These are phyloP conservation scores for Selenia dentaria DNA, from an alignment of 2,888 invertebrate species.

Conservation along the genomic window DNA sequence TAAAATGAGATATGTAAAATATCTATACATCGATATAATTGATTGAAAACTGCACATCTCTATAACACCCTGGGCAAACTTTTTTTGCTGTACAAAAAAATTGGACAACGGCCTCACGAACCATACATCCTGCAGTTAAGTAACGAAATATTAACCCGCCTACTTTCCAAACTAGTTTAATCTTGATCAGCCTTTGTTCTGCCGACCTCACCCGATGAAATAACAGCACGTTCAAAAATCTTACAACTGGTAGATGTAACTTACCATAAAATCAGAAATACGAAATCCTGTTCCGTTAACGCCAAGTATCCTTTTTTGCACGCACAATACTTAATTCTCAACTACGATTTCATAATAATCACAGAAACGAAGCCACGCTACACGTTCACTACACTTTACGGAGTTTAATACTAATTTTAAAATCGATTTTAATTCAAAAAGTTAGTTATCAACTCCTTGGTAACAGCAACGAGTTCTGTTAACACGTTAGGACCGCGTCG, in stretches of 20 bases:
- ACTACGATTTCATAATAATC: slow-evolving; percentile 43
- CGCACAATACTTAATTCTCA: slow-evolving; percentile 45
- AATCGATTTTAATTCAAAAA: slow-evolving; percentile 38
- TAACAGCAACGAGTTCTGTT: slow-evolving; percentile 22
- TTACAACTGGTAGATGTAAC: slow-evolving; percentile 34
- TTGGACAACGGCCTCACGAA: slow-evolving; percentile 45
- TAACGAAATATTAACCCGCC: slow-evolving; percentile 48
- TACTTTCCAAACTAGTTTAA: slow-evolving; percentile 69
- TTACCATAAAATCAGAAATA: slow-evolving; percentile 59
- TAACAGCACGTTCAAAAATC: slow-evolving; percentile 21
- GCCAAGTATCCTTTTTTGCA: slow-evolving; percentile 48
- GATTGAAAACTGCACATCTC: too few relatives aligned
- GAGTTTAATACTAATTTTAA: slow-evolving; percentile 10
- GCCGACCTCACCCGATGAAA: slow-evolving; percentile 37
- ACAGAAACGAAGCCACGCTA: slow-evolving; percentile 41
- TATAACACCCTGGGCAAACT: slow-evolving; percentile 42
- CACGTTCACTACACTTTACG: slow-evolving; percentile 41
- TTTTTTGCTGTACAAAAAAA: slow-evolving; percentile 46
- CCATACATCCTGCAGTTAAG: slow-evolving; percentile 49
- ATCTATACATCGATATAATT: too few relatives aligned
- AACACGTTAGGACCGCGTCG: slow-evolving; percentile 51
- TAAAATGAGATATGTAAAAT: too few relatives aligned
- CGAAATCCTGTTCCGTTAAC: slow-evolving; percentile 59
- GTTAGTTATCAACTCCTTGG: slow-evolving; percentile 30
- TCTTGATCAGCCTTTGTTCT: slow-evolving; percentile 58